These are phyloP conservation scores for Zosterops hypoxanthus DNA, from an alignment of 2,113 vertebrate genomes.

Conservation along the genomic window DNA sequence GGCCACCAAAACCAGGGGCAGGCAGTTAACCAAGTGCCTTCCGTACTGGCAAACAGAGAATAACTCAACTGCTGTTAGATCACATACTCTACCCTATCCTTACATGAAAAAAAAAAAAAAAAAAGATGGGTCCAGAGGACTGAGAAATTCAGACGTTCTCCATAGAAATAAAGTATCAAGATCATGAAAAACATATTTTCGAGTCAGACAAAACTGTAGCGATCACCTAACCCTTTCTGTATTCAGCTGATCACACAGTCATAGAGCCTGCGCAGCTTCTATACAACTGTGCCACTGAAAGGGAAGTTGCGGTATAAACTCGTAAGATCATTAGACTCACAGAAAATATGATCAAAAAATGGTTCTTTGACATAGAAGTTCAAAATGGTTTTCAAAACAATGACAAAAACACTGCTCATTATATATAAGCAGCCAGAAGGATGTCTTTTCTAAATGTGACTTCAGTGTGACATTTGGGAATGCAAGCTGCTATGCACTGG, in stretches of 20 bases:
- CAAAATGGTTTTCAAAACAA: background rate
- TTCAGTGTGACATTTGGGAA: background rate
- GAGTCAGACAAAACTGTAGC: background rate
- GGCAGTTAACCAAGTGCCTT: background rate
- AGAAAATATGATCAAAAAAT: background rate
- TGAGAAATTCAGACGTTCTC: background rate
- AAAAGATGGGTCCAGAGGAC: background rate
- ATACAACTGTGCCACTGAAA: background rate
- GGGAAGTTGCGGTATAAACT: background rate
- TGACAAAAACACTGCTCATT: background rate
- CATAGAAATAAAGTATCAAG: background rate
- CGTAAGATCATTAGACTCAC: background rate
- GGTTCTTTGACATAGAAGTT: background rate
- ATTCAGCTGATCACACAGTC: background rate
- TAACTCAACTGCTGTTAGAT: background rate
- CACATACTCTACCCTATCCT: background rate
- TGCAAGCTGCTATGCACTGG: background rate
- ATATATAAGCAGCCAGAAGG: background rate
- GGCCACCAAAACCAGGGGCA: conserved; percentile 66
- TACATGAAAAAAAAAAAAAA: background rate
- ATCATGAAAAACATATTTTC: background rate
- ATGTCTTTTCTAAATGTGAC: background rate
- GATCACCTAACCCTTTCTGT: background rate
- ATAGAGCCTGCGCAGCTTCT: background rate
- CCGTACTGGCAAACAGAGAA: background rate